Percentiles rank a stretch among this genome's conserved stretches.
Conservation (phyloP, 2,888 invertebrate genomes). For the Nephrotoma flavescens region DNA sequence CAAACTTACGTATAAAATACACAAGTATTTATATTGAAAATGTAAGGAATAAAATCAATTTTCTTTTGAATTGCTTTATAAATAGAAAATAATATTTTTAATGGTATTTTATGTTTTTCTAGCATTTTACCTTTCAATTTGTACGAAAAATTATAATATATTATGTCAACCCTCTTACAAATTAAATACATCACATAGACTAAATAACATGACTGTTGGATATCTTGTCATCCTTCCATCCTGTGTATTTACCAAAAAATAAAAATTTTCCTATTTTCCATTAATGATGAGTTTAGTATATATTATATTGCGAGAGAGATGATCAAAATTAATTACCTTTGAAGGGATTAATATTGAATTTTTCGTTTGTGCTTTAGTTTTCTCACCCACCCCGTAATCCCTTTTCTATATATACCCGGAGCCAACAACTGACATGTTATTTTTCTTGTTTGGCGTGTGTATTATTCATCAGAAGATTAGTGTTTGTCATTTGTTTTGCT, state of each 20-base stretch:
- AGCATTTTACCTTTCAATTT: neutral
- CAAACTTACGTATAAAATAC: neutral
- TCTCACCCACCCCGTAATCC: neutral
- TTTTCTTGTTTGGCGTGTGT: neutral
- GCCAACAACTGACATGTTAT: neutral
- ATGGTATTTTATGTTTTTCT: neutral
- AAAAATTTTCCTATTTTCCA: neutral
- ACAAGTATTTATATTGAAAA: neutral
- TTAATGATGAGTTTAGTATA: neutral
- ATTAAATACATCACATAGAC: neutral
- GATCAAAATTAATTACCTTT: neutral
- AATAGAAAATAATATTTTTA: conserved; percentile 2
- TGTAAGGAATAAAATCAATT: conserved; percentile 1
- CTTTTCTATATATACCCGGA: neutral
- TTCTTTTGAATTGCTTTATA: conserved; percentile 4
- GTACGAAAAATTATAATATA: neutral
- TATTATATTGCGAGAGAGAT: neutral
- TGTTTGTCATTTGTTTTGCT: neutral
- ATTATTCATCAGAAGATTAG: neutral
- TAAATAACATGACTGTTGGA: neutral
- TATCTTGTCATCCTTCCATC: neutral
- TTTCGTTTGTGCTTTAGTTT: neutral
- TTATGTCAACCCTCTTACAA: neutral
- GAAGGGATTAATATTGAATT: neutral
- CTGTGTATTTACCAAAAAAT: neutral